Base-by-base conservation (phyloP, 2,888 invertebrate genomes). In the Seira sanloemensis region DNA sequence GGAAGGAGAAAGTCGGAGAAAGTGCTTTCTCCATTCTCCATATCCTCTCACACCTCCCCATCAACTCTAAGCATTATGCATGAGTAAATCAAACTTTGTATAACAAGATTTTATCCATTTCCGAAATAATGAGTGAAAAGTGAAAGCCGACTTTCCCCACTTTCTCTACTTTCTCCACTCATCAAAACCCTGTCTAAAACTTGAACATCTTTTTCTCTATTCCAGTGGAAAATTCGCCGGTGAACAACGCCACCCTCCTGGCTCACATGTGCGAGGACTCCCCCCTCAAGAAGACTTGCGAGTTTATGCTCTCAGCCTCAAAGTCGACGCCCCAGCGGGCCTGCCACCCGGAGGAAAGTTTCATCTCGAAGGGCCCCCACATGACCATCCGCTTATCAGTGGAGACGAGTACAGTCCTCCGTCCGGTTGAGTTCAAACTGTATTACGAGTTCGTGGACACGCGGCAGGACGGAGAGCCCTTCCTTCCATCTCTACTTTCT, bases 401-500 rank as follows among this genome's bases (percentile, higher is more conserved):
- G 16, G 86, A 87, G 65, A 77, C 85, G 5, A 85, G 95, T n/a
- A 95, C 95, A 82, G 95, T 95, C 2, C 92, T 96, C 69, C 95
- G 95, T 90, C 95, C 95, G 1, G 37, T 37, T 78, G 93, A 94
- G 88, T 96, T 96, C 91, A 93, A 95, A 58, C 93, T 96, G 2
- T 94, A 95, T 74, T 96, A 96, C 91, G 96, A 96, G 91, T 96
- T 96, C 90, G 95, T 96, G 21, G 96, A 96, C 80, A 88, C 85
- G 23, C 86, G 85, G 62, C 88, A 87, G 74, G 88, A 88, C 65
- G 88, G 88, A 16, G 85, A 87, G 23, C 54, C 84, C 54, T 87
- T 87, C 69, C 81, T 76, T 82, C 81, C 81, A n/a, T n/a, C n/a
- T n/a, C n/a, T n/a, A n/a, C n/a, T n/a, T n/a, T n/a, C n/a, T n/a